These are phyloP conservation scores for Pseudomyrmex concolor DNA, from an alignment of 1,140 invertebrate genomes.

Conservation along the genomic window DNA sequence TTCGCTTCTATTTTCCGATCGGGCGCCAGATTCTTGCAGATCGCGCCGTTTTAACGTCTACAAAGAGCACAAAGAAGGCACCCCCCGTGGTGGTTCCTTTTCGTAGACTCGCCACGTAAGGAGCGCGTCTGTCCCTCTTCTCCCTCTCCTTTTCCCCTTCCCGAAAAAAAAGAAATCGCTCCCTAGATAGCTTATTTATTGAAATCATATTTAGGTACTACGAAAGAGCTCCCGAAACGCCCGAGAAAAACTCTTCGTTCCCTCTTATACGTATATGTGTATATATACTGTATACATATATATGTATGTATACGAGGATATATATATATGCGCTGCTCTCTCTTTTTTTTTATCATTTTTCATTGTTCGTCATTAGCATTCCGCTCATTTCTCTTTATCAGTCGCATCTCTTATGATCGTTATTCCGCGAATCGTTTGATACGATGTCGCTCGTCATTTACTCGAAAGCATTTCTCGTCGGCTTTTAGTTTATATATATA, in stretches of 20 bases:
- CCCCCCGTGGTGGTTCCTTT: slow-evolving; percentile 41
- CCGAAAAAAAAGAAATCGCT: slow-evolving; percentile 73
- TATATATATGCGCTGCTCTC: slow-evolving; percentile 68
- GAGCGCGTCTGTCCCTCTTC: slow-evolving; percentile 64
- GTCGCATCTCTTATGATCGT: not conserved
- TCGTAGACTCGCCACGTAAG: slow-evolving; percentile 69
- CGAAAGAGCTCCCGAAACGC: slow-evolving; percentile 70
- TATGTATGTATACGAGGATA: slow-evolving; percentile 60
- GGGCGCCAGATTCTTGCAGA: not conserved
- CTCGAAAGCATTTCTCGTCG: slow-evolving; percentile 12
- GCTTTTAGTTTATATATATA: slow-evolving; percentile 41
- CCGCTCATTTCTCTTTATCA: not conserved
- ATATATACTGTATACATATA: slow-evolving; percentile 2
- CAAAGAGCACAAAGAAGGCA: slow-evolving; percentile 3
- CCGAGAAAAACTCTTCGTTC: slow-evolving; percentile 65
- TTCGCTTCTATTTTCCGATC: slow-evolving; percentile 4
- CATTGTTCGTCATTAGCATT: not conserved
- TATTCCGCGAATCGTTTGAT: slow-evolving; percentile 21
- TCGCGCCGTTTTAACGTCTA: slow-evolving; percentile 31
- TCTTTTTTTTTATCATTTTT: slow-evolving; percentile 60
- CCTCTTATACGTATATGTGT: slow-evolving; percentile 52
- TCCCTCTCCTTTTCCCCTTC: slow-evolving; percentile 49
- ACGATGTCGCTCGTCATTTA: not conserved
- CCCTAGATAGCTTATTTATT: slow-evolving; percentile 84
- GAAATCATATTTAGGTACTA: slow-evolving; percentile 80